Conservation (phyloP, 2,797 vertebrate genomes). For the Eospalax fontanierii region DNA sequence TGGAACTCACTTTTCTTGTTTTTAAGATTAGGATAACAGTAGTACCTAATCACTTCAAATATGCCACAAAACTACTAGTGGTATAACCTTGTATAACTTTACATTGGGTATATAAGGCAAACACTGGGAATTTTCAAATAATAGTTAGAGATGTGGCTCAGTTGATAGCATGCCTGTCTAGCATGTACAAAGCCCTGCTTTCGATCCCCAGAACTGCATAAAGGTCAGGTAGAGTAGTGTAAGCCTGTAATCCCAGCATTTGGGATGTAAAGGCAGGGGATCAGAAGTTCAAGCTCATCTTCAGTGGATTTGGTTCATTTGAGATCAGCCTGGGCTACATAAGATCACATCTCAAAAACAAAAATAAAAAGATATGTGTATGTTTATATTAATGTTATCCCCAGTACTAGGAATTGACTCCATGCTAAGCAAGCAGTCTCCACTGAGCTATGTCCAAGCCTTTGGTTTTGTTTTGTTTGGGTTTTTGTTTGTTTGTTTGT, state of each 20-base stretch:
- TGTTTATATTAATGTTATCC: no score
- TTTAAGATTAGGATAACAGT: conserved; percentile 22
- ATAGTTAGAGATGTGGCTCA: background rate
- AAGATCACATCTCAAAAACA: background rate
- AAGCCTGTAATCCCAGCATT: background rate
- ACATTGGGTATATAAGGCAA: background rate
- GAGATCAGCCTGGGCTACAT: background rate
- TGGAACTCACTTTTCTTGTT: conserved; percentile 23
- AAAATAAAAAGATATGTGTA: no score
- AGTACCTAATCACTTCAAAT: background rate
- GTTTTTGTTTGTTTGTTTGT: background rate
- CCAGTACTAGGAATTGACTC: no score
- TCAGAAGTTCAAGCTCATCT: background rate
- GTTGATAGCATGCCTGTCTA: background rate
- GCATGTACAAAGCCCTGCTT: background rate
- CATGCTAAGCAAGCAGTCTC: no score
- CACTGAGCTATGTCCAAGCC: no score
- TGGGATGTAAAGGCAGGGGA: background rate
- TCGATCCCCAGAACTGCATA: background rate
- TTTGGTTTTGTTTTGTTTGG: no score
- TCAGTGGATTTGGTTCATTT: background rate
- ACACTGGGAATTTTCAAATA: background rate
- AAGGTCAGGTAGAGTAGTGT: background rate
- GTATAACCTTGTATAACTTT: background rate
- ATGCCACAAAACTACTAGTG: background rate